Percentiles rank a stretch among this genome's conserved stretches.
Evolutionary conservation across 35 echinoderm and acorn worm genomes (phyloP).

Genomic region (Holothuria glaberrima): DNA sequence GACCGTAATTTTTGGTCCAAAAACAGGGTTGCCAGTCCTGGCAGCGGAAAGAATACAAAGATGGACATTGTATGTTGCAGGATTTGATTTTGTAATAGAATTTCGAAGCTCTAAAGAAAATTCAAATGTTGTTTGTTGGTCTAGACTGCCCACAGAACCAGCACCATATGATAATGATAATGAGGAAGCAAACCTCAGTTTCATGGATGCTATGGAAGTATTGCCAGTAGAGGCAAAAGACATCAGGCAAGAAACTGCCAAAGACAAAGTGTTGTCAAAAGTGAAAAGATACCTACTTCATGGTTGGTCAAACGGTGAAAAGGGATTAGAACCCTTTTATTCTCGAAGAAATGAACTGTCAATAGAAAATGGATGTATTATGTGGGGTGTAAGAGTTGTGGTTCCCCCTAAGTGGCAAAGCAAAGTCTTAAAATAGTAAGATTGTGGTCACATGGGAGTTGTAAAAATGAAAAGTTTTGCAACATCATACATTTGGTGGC

Average conservation of each 20-base stretch:
- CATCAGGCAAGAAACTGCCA: constrained; percentile 61
- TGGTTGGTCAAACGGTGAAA: constrained; percentile 60
- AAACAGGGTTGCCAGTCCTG: background rate
- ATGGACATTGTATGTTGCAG: constrained; percentile 53
- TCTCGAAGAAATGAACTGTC: constrained; percentile 58
- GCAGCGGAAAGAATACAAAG: constrained; percentile 62
- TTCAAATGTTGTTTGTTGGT: constrained; percentile 51
- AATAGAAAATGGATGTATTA: constrained; percentile 61
- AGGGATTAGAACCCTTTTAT: constrained; percentile 26
- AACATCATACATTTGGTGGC: constrained; percentile 63
- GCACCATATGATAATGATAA: background rate
- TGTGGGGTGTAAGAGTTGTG: constrained; percentile 66
- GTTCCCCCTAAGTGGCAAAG: constrained; percentile 49
- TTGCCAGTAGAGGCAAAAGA: constrained; percentile 60
- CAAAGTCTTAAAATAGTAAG: constrained; percentile 60
- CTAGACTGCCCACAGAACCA: background rate
- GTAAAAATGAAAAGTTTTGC: constrained; percentile 71
- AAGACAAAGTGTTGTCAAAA: constrained; percentile 54
- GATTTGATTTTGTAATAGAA: constrained; percentile 42
- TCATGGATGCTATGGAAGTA: constrained; percentile 6
- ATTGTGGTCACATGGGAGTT: constrained; percentile 63
- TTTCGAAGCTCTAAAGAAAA: constrained; percentile 26
- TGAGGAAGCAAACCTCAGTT: background rate
- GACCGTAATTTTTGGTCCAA: constrained; percentile 58
- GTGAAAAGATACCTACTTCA: constrained; percentile 57